These are phyloP conservation scores for Sphaeramia orbicularis DNA, from an alignment of 2,797 vertebrate genomes.

Conservation along the genomic window DNA sequence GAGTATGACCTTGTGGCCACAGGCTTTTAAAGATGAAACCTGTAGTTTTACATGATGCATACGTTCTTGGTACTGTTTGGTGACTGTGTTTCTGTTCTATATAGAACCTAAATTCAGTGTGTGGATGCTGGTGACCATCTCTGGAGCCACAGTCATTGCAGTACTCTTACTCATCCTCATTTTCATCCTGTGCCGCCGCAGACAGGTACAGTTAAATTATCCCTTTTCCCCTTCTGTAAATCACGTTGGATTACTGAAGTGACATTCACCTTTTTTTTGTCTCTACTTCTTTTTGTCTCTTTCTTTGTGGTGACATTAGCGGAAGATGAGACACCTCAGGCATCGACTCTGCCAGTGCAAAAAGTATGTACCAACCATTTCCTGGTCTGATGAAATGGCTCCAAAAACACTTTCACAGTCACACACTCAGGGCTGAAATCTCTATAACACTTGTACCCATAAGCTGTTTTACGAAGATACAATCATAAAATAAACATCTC, in stretches of 20 bases:
- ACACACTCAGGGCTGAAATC: background rate
- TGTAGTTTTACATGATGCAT: background rate
- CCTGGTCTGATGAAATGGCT: constrained; percentile 37
- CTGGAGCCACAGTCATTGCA: constrained; percentile 56
- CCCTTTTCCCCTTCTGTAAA: constrained; percentile 17
- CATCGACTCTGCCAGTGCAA: constrained; percentile 79
- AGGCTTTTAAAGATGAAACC: constrained; percentile 14
- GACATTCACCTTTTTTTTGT: constrained; percentile 18
- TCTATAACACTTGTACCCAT: constrained; percentile 12
- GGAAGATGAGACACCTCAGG: constrained; percentile 59
- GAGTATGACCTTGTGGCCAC: constrained; percentile 50
- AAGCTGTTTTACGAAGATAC: constrained; percentile 19
- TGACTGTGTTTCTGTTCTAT: constrained; percentile 30
- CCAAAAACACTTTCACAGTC: constrained; percentile 24
- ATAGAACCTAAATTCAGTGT: constrained; percentile 64
- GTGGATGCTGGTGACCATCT: constrained; percentile 76
- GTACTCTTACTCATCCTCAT: constrained; percentile 72
- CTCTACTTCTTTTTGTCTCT: constrained; percentile 27
- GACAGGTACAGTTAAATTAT: constrained; percentile 63
- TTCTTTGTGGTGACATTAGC: constrained; percentile 49
- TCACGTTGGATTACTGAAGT: background rate
- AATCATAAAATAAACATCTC: constrained; percentile 15
- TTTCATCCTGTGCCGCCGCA: constrained; percentile 60
- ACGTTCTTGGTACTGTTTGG: constrained; percentile 15
- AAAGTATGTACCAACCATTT: constrained; percentile 66